phyloP scores from a whole-genome alignment of 2,888 invertebrate species.

The Drosophila antonietae region DNA sequence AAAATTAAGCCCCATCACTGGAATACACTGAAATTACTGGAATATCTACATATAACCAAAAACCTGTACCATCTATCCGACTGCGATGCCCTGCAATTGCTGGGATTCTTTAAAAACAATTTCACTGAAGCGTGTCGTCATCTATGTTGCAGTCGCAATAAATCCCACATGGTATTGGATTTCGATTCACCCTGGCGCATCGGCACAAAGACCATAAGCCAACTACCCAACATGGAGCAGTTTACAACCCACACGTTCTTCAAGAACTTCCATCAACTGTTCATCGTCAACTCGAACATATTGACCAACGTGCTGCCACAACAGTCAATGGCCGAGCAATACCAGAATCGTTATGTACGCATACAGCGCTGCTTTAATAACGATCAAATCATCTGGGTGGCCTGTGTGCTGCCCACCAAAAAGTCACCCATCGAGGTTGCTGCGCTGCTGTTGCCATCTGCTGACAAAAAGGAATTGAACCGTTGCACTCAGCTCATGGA shows the following conservation, averaged over 20 bases:
- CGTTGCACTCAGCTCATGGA: background rate
- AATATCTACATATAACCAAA: conserved; percentile 20
- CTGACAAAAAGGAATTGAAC: background rate
- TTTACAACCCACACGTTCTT: background rate
- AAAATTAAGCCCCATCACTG: background rate
- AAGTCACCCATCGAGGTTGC: conserved; percentile 6
- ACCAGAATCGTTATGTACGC: conserved; percentile 26
- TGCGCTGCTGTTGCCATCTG: background rate
- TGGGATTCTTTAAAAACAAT: conserved; percentile 28
- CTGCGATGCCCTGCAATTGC: conserved; percentile 27
- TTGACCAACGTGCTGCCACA: conserved; percentile 2
- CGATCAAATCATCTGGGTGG: background rate
- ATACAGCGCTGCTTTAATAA: conserved; percentile 28
- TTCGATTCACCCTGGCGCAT: conserved; percentile 45
- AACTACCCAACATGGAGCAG: conserved; percentile 5
- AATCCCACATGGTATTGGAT: conserved; percentile 1
- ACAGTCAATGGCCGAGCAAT: background rate
- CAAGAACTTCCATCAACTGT: background rate
- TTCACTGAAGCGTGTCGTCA: conserved; percentile 10
- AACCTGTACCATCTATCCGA: conserved; percentile 32
- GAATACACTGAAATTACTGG: background rate
- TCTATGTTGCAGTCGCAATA: background rate
- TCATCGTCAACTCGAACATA: background rate
- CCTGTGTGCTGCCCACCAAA: conserved; percentile 11
- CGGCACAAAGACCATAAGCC: conserved; percentile 14